Evolutionary conservation across 1,140 invertebrate genomes (phyloP).

Genomic region (Cataglyphis hispanica): DNA sequence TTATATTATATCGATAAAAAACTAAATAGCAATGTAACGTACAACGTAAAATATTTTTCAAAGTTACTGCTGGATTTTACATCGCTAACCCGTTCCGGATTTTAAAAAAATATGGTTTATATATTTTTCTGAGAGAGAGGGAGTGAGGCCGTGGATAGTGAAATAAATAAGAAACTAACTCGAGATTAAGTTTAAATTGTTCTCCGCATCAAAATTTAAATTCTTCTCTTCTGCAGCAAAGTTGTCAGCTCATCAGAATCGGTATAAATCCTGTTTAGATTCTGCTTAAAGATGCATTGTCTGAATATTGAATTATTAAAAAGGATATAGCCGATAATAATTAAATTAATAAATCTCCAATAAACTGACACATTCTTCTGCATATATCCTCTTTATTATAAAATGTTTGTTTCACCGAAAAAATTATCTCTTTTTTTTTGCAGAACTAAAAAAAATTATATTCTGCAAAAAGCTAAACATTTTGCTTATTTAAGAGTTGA

Average conservation of each 20-base stretch:
- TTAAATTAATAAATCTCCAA: neutral
- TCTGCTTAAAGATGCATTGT: constrained; percentile 16
- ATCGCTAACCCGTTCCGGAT: neutral
- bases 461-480: neutral
- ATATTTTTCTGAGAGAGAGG: no score
- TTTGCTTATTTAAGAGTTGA: neutral
- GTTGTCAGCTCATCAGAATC: neutral
- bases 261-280: neutral
- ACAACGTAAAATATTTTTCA: constrained; percentile 17
- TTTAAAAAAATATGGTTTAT: neutral
- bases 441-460: no score
- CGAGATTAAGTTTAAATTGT: constrained; percentile 22
- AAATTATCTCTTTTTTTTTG: no score
- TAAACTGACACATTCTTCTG: neutral
- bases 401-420: neutral
- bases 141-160: neutral
- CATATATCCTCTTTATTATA: neutral
- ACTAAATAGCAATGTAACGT: constrained; percentile 22
- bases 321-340: neutral
- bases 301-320: neutral
- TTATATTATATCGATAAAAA: constrained; percentile 17
- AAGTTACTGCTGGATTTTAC: neutral
- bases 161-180: constrained; percentile 10
- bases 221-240: neutral
- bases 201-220: constrained; percentile 11